These are phyloP conservation scores for Lepus townsendii DNA, from an alignment of 2,797 vertebrate species.

Conservation along the genomic window DNA sequence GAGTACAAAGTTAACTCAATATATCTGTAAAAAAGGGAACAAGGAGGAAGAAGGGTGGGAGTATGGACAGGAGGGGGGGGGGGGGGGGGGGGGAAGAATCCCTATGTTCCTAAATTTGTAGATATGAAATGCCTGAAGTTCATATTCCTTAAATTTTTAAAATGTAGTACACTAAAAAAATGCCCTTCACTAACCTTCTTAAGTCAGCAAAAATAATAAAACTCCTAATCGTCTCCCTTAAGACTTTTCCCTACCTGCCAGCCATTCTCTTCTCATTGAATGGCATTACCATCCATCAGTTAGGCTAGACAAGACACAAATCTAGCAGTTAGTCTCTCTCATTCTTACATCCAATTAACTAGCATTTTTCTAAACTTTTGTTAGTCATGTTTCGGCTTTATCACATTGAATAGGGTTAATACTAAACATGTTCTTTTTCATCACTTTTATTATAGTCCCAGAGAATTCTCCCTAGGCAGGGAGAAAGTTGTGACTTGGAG, in stretches of 20 bases:
- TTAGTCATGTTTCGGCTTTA: neutral
- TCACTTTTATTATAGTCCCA: neutral
- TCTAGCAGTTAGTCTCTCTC: neutral
- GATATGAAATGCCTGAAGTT: too few species aligned
- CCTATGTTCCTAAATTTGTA: too few species aligned
- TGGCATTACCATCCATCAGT: neutral
- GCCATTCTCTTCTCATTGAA: neutral
- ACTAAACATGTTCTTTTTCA: neutral
- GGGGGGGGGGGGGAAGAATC: too few species aligned
- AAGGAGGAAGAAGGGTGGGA: too few species aligned
- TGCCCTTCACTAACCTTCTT: neutral
- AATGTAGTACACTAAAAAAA: neutral
- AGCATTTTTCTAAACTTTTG: constrained; percentile 34
- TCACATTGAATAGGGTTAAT: neutral
- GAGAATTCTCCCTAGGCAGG: neutral
- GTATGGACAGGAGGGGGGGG: too few species aligned
- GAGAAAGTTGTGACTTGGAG: constrained; percentile 15
- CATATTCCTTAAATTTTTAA: too few species aligned
- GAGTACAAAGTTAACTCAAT: too few species aligned
- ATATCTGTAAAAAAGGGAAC: too few species aligned
- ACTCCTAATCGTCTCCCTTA: neutral
- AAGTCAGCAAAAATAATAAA: constrained; percentile 31
- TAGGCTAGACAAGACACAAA: neutral
- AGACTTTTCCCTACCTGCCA: neutral
- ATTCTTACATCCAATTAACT: neutral